Base-by-base conservation (phyloP, 2,113 vertebrate genomes). In the Elachura formosa region DNA sequence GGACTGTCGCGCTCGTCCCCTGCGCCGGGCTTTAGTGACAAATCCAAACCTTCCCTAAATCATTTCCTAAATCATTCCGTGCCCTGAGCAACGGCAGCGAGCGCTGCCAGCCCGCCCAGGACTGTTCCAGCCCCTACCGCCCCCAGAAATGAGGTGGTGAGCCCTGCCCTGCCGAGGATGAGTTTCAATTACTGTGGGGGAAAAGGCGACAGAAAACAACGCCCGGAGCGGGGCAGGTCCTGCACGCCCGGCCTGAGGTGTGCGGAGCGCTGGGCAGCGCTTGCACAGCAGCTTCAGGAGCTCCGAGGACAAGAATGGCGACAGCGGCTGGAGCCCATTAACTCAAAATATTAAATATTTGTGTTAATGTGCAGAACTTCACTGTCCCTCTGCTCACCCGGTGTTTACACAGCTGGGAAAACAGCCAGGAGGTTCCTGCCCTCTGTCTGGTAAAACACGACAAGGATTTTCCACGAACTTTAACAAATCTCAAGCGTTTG, bases 401-500 rank as follows among this genome's bases (percentile, higher is more conserved):
- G n/a, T 75, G 68, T 89, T 93, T 84, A 76, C 85, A 90, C 92
- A 93, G 92, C 94, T 92, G 94, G 21, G 51, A 61, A 85, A 93
- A 80, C 23, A 87, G 11, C 66, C 87, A 36, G 22, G 54, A 68
- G 38, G 82, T 46, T 89, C 84, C 75, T 73, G 93, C 87, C 71
- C 66, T 82, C 45, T 40, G 67, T 38, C 64, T 51, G 68, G 23
- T 80, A 24, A 78, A 93, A 75, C 45, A 36, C 0, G 10, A 54
- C 83, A 22, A 46, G 25, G 55, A 28, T 83, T 77, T 75, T 61
- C 55, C 49, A 61, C 52, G 25, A 36, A 21, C 76, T 67, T 62
- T 2, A 74, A 81, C 64, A 24, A 55, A 51, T 8, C 69, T 15
- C 6, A 38, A 46, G 9, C 12, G 28, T 43, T 74, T 63, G 80